Evolutionary conservation across 2,888 invertebrate genomes (phyloP), one percentile per base, ranked within the genome.

Genomic region (Sycophila texana): DNA sequence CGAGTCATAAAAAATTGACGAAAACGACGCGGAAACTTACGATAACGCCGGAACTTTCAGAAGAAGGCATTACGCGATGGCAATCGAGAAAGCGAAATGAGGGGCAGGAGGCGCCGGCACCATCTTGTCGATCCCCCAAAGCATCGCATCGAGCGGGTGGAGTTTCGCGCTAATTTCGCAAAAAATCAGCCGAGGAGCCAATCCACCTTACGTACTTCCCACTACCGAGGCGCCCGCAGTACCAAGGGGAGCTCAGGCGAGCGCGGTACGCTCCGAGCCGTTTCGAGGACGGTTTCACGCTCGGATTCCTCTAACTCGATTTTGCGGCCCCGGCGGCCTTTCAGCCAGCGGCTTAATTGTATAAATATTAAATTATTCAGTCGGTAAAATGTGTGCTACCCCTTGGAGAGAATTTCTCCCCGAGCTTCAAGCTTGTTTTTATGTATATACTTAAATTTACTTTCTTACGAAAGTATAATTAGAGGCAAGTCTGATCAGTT

Each of bases 361-460:
- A 89, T 87, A 89, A 89, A 89, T 88, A 89, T 89, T 88, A 86
- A 86, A 86, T 88, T 88, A 88, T 86, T 83, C 83, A 84, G 83
- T 83, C 84, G 30, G 60, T 57, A 20, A 18, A 26, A 26, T 83
- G 83, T 81, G 82, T 84, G 83, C 84, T 83, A 82, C 83, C 80
- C 81, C 68, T 78, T 2, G 30, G n/a, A 22, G 18, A 26, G 47
- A 61, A 60, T 66, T 30, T 67, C 51, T 57, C 4, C 10, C 16
- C 1, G 63, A 63, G 53, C 10, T 60, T 26, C 14, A n/a, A n/a
- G 20, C 26, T n/a, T 67, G 49, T 67, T n/a, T 12, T 55, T 22
- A 22, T 16, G 39, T 39, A 39, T 55, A 20, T 66, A 30, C 7
- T 72, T 51, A n/a, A n/a, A n/a, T n/a, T n/a, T n/a, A n/a, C n/a